These are phyloP conservation scores for Taeniopygia guttata DNA, from an alignment of 2,797 vertebrate species.

Conservation along the genomic window DNA sequence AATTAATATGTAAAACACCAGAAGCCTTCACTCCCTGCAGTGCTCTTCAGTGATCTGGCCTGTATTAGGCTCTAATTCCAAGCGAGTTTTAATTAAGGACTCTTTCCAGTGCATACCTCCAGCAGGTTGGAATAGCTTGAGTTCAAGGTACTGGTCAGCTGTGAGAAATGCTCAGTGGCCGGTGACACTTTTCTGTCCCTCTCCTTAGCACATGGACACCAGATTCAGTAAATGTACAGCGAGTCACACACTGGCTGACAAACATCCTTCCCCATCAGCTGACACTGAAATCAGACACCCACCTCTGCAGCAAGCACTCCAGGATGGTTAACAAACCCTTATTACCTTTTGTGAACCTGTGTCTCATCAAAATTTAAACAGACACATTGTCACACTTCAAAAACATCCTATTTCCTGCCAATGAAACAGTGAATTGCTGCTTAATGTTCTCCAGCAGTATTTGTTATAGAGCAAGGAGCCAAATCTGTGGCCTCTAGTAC, in stretches of 20 bases:
- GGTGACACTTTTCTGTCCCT: background rate
- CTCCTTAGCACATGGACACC: background rate
- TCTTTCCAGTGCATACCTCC: background rate
- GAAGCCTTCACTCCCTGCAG: background rate
- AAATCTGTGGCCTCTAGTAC: background rate
- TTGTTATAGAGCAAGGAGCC: background rate
- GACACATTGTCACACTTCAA: conserved; percentile 26
- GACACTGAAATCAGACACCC: background rate
- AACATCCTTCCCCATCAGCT: background rate
- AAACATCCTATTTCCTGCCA: conserved; percentile 59
- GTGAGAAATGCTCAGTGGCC: background rate
- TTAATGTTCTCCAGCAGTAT: conserved; percentile 23
- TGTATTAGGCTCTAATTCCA: background rate
- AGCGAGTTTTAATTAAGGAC: conserved; percentile 14
- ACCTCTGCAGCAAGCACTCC: background rate
- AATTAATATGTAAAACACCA: background rate
- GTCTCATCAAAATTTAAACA: conserved; percentile 62
- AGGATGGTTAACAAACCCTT: background rate
- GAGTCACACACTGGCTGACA: background rate
- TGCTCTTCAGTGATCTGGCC: background rate
- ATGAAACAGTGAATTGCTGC: conserved; percentile 47
- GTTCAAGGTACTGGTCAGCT: background rate
- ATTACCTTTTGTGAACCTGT: conserved; percentile 32
- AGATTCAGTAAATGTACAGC: background rate
- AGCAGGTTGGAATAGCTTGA: background rate